Conservation (phyloP, 2,797 vertebrate species). For the Hypotaenidia philippensis region DNA sequence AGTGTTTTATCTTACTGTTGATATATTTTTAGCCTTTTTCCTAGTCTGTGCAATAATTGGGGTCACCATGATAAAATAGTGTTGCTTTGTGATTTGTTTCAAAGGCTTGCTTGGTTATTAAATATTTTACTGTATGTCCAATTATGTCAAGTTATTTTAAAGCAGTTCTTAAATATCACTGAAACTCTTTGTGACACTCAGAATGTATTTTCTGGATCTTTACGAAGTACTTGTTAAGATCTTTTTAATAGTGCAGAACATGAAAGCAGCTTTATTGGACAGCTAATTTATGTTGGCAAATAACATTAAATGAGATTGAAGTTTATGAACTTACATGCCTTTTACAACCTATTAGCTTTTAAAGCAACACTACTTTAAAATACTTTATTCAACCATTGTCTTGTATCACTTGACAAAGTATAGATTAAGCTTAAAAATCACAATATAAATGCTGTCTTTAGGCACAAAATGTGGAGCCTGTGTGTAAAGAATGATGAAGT, state of each 20-base stretch:
- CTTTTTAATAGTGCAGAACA: constrained; percentile 57
- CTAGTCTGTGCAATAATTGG: background rate
- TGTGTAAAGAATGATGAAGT: background rate
- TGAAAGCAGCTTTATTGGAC: constrained; percentile 55
- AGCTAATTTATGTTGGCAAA: constrained; percentile 19
- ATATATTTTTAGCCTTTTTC: constrained; percentile 30
- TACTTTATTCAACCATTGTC: background rate
- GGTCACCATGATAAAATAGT: constrained; percentile 9
- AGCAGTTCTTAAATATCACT: constrained; percentile 5
- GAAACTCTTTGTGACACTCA: constrained; percentile 4
- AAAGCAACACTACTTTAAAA: background rate
- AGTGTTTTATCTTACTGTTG: background rate
- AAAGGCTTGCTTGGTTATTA: constrained; percentile 60
- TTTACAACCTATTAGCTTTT: background rate
- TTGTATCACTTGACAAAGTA: background rate
- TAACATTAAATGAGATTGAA: constrained; percentile 22
- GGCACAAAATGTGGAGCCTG: background rate
- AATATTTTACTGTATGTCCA: constrained; percentile 52
- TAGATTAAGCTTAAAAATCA: background rate
- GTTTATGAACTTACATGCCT: constrained; percentile 13
- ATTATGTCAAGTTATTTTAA: constrained; percentile 51
- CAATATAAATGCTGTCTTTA: background rate
- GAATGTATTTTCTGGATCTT: constrained; percentile 61
- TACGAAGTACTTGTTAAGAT: constrained; percentile 62
- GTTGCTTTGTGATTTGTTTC: constrained; percentile 60